Evolutionary conservation across 2,797 vertebrate genomes (phyloP).

Genomic region (Delichon dasypus): DNA sequence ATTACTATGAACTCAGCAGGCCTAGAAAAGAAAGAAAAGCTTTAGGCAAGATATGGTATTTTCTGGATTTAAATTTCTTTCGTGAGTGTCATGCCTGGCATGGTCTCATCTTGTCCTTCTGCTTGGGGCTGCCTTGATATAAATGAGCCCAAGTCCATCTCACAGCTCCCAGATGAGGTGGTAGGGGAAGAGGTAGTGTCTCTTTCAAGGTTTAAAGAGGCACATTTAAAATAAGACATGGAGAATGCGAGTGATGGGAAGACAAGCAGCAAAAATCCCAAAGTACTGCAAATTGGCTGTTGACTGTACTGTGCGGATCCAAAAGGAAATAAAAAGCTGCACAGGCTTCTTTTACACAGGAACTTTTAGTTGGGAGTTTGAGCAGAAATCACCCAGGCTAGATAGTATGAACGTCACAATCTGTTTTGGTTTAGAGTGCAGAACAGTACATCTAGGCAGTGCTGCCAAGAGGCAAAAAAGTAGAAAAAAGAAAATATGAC

Average conservation of each 20-base stretch:
- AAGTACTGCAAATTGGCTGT: not conserved
- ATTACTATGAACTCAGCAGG: not conserved
- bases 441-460: not conserved
- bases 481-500: not conserved
- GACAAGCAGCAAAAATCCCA: not conserved
- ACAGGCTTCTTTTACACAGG: not conserved
- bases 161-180: not conserved
- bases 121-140: not conserved
- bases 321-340: not conserved
- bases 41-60: not conserved
- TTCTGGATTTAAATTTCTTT: not conserved
- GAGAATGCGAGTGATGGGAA: not conserved
- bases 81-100: not conserved
- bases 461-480: not conserved
- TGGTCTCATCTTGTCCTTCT: not conserved
- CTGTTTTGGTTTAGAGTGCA: slow-evolving; percentile 14
- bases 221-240: not conserved
- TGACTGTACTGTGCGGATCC: not conserved
- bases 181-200: not conserved
- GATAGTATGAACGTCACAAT: not conserved
- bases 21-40: not conserved
- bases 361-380: not conserved
- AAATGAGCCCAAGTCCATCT: not conserved
- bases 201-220: not conserved
- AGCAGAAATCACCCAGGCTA: not conserved